Conservation (phyloP, 2,113 vertebrate species). For the Tamias sibiricus region DNA sequence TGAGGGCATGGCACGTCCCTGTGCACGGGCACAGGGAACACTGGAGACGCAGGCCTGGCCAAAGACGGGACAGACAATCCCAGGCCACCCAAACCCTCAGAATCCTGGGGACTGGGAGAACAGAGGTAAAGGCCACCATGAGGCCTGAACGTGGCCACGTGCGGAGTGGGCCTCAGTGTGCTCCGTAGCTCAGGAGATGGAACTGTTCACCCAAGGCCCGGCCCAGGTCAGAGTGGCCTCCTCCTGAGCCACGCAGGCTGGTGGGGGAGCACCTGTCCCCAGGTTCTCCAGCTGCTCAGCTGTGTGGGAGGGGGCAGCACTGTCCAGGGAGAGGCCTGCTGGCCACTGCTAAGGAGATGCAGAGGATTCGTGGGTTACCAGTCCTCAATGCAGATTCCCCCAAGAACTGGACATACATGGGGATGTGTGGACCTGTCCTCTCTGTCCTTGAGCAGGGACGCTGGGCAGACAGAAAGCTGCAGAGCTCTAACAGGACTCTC, state of each 20-base stretch:
- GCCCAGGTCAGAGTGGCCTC: background rate
- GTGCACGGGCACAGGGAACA: background rate
- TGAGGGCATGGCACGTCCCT: no score
- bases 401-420: background rate
- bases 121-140: background rate
- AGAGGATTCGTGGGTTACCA: rapidly evolving
- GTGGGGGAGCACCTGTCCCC: no score
- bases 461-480: rapidly evolving
- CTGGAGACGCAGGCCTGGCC: background rate
- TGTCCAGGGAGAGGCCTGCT: background rate
- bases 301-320: background rate
- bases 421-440: background rate
- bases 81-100: background rate
- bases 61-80: no score
- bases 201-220: background rate
- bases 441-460: no score
- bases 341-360: background rate
- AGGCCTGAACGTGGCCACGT: background rate
- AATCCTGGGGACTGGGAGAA: background rate
- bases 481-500: background rate
- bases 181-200: no score
- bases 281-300: no score
- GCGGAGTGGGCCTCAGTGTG: background rate
- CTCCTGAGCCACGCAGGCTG: no score
- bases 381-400: background rate